A percentile compares a stretch with the other conserved stretches of the same genome.
phyloP scores from a whole-genome alignment of 2,797 vertebrate genomes.

The Atherinosoma microstoma region DNA sequence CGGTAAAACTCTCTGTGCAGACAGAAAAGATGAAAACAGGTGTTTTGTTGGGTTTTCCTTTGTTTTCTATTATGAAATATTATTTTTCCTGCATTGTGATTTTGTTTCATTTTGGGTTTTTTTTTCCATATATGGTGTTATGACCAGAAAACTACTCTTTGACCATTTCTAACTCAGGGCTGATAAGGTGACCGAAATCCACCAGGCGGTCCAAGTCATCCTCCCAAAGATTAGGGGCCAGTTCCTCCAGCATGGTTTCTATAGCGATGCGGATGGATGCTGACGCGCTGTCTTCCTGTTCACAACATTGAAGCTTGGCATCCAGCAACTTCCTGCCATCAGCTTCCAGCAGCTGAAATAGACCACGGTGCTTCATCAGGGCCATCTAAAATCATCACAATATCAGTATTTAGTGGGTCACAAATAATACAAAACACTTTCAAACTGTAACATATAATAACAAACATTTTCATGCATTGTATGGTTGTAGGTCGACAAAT shows the following conservation, averaged over 20 bases:
- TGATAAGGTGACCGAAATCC: slow-evolving; percentile 87
- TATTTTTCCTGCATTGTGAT: background rate
- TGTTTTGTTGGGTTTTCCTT: background rate
- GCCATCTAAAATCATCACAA: slow-evolving; percentile 79
- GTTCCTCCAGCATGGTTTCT: slow-evolving; percentile 87
- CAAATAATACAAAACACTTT: background rate
- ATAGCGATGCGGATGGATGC: slow-evolving; percentile 82
- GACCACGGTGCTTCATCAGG: slow-evolving; percentile 86
- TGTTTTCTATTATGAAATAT: background rate
- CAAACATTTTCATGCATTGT: background rate
- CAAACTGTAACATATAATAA: background rate
- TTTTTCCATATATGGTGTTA: background rate
- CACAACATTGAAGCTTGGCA: slow-evolving; percentile 79
- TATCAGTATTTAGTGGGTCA: background rate
- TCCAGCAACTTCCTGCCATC: slow-evolving; percentile 79
- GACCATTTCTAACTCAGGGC: slow-evolving; percentile 87
- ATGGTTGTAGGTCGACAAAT: background rate
- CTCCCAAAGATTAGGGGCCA: slow-evolving; percentile 88
- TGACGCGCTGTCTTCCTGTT: slow-evolving; percentile 57
- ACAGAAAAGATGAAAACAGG: background rate
- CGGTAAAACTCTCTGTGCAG: slow-evolving; percentile 76
- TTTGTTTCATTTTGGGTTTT: background rate
- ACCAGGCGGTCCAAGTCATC: slow-evolving; percentile 86
- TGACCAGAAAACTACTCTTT: background rate
- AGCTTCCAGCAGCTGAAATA: slow-evolving; percentile 83